Base-by-base conservation (phyloP, 2,113 vertebrate species). In the Toxostoma redivivum region DNA sequence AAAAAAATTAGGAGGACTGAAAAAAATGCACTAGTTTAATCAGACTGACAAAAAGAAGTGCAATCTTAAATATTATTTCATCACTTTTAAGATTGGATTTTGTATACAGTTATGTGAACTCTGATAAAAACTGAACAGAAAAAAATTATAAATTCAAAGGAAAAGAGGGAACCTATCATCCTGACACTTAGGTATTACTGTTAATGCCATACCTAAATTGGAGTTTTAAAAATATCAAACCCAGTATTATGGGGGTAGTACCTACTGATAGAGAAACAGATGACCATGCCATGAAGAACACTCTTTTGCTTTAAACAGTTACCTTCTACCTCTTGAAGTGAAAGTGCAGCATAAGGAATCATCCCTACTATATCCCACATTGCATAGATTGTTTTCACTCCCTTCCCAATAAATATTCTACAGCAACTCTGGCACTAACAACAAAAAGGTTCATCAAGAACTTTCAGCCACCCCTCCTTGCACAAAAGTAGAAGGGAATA, bases 11-110 rank as follows among this genome's bases (percentile, higher is more conserved):
- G 21, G 2, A 89, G 28, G 25, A 38, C 15, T 47, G 25, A 21
- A 81, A 92, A 82, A 85, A 61, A 45, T 15, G 2, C 31, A 65
- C 21, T 40, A 6, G 14, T 86, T 88, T 61, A 54, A 64, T 28
- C 18, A 80, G 23, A 15, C 11, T 54, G 47, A 35, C 16, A 62
- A 70, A 44, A 66, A 73, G 37, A 5, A 80, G 5, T 47, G 23
- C 30, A 42, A 57, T 42, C 37, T 81, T 60, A 87, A 88, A 20
- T 53, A 76, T 13, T 25, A 30, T 16, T 60, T 71, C 51, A 28
- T 35, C 19, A 33, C 37, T 85, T 71, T 53, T 20, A 66, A 78
- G 24, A 60, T 3, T 2, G 0, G 10, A 4, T 0, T 5, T 73
- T 38, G 3, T 7, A 58, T 14, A 31, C 3, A 30, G 35, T 54